Base-by-base conservation (phyloP, 2,113 vertebrate genomes). In the Macquaria ambigua region DNA sequence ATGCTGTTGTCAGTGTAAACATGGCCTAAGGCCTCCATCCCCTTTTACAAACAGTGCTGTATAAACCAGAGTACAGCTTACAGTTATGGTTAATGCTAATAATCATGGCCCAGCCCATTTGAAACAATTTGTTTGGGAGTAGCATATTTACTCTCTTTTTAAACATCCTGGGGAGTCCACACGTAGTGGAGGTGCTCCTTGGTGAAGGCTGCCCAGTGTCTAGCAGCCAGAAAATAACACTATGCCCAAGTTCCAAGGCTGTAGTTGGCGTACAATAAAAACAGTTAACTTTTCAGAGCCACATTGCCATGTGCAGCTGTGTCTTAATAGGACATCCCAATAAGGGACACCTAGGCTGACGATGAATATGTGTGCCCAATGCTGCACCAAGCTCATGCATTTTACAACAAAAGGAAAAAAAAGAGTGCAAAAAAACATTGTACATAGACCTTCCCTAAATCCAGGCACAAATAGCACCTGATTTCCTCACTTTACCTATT, bases 401-500 rank as follows among this genome's bases (percentile, higher is more conserved):
- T 31, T 43, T 20, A 23, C 12, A 61, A 66, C 21, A 52, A 67
- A 61, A 68, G 14, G 31, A 55, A 21, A 55, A 56, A 82, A 18
- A 8, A 21, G 6, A 52, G 21, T 8, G 12, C 23, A 23, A 52
- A 16, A 55, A 37, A 37, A 16, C 25, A 11, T 34, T 28, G 4
- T 21, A n/a, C 56, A 71, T 16, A 48, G 71, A 74, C 52, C 46
- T 37, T 66, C 10, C 23, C 31, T 48, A 50, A 62, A 66, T 70
- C 68, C 12, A 34, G 25, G 15, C 67, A 77, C 18, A 76, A 15
- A 14, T 76, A 52, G 25, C 53, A 48, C 37, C 37, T 61, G 23
- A 73, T 76, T 76, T 53, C 71, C 52, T 70, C 20, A 64, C 46
- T 53, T 64, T 55, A 64, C 68, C 25, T 25, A 10, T 37, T 63